Conservation (phyloP, 92 coral and sea anemone species). For the Parazoanthus atlanticus region DNA sequence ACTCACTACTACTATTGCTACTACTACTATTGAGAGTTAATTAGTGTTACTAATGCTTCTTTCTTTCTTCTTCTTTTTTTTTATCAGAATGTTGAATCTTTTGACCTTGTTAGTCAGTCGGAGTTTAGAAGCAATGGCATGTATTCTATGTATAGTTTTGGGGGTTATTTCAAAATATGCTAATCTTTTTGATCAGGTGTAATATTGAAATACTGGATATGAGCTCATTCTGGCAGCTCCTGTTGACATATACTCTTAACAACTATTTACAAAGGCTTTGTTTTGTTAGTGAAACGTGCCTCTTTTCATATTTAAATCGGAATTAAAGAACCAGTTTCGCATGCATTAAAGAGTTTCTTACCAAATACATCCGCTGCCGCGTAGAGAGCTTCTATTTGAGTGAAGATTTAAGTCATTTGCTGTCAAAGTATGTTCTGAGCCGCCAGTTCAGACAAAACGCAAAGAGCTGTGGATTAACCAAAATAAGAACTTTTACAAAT, state of each 20-base stretch:
- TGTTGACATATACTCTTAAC: neutral
- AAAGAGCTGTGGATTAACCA: neutral
- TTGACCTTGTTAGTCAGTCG: too few relatives aligned
- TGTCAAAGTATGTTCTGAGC: neutral
- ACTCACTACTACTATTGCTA: too few relatives aligned
- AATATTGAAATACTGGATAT: neutral
- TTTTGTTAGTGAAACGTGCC: slow-evolving; percentile 7
- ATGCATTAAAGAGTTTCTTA: neutral
- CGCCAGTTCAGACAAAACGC: neutral
- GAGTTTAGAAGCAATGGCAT: too few relatives aligned
- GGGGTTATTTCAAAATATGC: too few relatives aligned
- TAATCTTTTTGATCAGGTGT: too few relatives aligned
- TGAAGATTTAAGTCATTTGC: neutral
- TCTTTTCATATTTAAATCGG: slow-evolving; percentile 32
- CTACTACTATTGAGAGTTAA: too few relatives aligned
- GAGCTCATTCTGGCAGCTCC: neutral
- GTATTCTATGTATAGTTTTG: too few relatives aligned
- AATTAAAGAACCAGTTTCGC: slow-evolving; percentile 16
- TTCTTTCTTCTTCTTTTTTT: too few relatives aligned
- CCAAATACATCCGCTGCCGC: neutral
- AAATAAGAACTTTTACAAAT: neutral
- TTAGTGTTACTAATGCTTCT: too few relatives aligned
- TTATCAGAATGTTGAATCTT: too few relatives aligned
- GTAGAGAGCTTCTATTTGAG: neutral
- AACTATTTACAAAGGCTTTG: slow-evolving; percentile 27